phyloP scores from a whole-genome alignment of 2,888 invertebrate species.

The Abrostola triplasia region DNA sequence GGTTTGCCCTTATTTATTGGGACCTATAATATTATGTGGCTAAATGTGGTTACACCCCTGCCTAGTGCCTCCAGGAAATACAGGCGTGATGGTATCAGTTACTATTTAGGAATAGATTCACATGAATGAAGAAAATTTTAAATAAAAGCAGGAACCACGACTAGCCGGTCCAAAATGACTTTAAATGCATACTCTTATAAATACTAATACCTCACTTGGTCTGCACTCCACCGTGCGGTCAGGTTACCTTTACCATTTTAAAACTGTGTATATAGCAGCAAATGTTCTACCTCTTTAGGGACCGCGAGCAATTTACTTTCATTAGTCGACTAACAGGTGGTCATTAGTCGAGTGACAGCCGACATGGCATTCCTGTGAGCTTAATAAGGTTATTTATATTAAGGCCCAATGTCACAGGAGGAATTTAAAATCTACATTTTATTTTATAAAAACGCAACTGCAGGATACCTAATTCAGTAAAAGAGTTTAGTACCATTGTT shows the following conservation, averaged over 20 bases:
- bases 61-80: too few species aligned
- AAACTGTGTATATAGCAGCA: not conserved
- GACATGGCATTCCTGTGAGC: constrained; percentile 11
- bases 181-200: too few species aligned
- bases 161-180: too few species aligned
- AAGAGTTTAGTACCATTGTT: too few species aligned
- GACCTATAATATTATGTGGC: too few species aligned
- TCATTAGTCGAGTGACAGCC: constrained; percentile 16
- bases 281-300: constrained; percentile 7
- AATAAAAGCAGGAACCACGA: too few species aligned
- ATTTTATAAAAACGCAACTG: not conserved
- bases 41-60: too few species aligned
- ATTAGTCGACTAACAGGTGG: constrained; percentile 14
- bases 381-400: constrained; percentile 14
- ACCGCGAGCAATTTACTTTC: constrained; percentile 12
- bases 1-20: too few species aligned
- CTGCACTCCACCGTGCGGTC: not conserved
- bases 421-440: constrained; percentile 4
- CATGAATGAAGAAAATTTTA: too few species aligned
- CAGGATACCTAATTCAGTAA: too few species aligned
- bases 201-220: not conserved
- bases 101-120: too few species aligned
- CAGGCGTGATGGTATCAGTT: too few species aligned
- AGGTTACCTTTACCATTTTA: not conserved
- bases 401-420: not conserved